phyloP scores from a whole-genome alignment of 2,113 vertebrate species.

The Phoenicopterus ruber region DNA sequence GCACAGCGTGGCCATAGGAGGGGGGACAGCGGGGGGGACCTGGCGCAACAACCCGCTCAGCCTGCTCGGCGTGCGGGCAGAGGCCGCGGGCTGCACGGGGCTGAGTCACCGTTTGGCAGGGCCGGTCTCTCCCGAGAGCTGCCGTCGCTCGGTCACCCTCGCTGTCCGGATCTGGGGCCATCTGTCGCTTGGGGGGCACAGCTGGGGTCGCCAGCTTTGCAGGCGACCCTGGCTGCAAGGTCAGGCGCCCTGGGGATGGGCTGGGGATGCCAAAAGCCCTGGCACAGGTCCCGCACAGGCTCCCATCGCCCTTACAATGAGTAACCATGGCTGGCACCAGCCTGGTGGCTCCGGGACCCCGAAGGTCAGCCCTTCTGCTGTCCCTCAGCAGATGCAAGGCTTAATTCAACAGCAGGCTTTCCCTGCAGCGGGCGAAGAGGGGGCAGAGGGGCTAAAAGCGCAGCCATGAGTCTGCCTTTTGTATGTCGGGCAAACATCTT shows the following conservation, averaged over 20 bases:
- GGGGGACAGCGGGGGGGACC: background rate
- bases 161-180: background rate
- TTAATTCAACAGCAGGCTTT: background rate
- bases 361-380: background rate
- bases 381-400: background rate
- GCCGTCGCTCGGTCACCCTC: background rate
- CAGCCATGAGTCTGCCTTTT: background rate
- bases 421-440: background rate
- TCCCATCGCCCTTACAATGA: background rate
- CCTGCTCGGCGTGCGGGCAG: background rate
- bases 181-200: background rate
- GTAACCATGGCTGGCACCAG: background rate
- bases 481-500: background rate
- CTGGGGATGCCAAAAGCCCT: background rate
- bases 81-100: fast-evolving
- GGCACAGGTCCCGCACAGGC: background rate
- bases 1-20: fast-evolving
- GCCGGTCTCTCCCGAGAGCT: background rate
- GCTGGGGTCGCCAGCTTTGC: background rate
- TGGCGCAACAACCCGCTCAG: background rate
- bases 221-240: background rate
- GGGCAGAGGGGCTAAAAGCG: background rate
- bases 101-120: background rate
- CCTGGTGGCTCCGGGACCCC: background rate
- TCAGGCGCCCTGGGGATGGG: background rate